These are phyloP conservation scores for Dendrophyllia cribrosa DNA, from an alignment of 64 coral and sea anemone species.

Conservation along the genomic window DNA sequence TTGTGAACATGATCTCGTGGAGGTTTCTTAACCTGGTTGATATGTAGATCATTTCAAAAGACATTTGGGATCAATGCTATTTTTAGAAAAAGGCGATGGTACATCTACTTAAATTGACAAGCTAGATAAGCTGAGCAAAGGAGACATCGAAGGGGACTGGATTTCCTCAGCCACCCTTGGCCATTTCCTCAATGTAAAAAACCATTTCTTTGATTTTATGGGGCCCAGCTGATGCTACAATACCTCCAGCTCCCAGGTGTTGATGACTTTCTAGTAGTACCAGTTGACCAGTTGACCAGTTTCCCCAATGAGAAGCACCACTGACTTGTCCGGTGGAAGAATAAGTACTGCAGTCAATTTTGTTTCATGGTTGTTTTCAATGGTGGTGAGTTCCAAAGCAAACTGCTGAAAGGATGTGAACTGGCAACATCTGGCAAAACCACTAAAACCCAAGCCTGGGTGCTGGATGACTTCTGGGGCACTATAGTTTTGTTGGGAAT, in stretches of 20 bases:
- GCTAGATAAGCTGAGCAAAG: not conserved
- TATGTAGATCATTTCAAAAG: too few relatives aligned
- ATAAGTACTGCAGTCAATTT: conserved; percentile 8
- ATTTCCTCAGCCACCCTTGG: not conserved
- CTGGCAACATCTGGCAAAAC: conserved; percentile 37
- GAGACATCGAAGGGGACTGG: conserved; percentile 9
- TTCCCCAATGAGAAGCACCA: conserved; percentile 1
- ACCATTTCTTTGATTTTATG: not conserved
- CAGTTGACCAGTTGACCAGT: conserved; percentile 5
- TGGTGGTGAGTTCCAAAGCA: not conserved
- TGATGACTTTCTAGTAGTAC: conserved; percentile 24
- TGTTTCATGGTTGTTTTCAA: not conserved
- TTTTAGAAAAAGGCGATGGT: too few relatives aligned
- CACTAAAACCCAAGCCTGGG: not conserved
- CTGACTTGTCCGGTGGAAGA: conserved; percentile 34
- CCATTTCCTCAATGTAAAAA: conserved; percentile 24
- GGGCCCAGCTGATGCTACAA: conserved; percentile 14
- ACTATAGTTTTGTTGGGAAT: conserved; percentile 27
- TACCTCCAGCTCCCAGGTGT: conserved; percentile 1
- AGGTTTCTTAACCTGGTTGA: too few relatives aligned
- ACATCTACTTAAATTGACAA: too few relatives aligned
- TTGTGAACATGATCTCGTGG: too few relatives aligned
- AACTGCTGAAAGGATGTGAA: conserved; percentile 1
- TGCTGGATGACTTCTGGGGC: conserved; percentile 26
- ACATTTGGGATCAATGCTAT: too few relatives aligned